These are phyloP conservation scores for Cyrtodaria siliqua DNA, from an alignment of 2,888 invertebrate species.

Conservation along the genomic window DNA sequence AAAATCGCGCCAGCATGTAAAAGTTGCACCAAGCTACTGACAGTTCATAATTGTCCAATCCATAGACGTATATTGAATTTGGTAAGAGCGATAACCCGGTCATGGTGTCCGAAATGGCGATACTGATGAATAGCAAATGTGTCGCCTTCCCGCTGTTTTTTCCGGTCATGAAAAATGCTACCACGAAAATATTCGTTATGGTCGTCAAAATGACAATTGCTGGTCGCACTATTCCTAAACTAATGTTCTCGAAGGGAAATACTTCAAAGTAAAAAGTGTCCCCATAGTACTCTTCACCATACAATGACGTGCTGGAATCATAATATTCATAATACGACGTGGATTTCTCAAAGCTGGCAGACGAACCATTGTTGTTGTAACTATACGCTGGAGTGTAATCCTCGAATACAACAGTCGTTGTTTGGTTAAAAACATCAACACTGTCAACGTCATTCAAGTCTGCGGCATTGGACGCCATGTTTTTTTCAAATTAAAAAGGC, in stretches of 20 bases:
- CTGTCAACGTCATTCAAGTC: no score
- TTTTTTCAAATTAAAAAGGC: no score
- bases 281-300: not conserved
- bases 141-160: conserved; percentile 38
- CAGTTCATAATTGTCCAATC: not conserved
- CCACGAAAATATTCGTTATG: conserved; percentile 38
- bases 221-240: conserved; percentile 38
- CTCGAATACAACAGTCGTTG: no score
- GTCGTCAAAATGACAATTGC: conserved; percentile 36
- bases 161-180: conserved; percentile 27
- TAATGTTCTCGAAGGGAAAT: conserved; percentile 33
- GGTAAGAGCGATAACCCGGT: conserved; percentile 42
- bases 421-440: no score
- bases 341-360: not conserved
- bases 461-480: no score
- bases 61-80: conserved; percentile 45
- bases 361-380: not conserved
- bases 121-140: conserved; percentile 48
- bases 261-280: conserved; percentile 28
- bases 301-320: not conserved
- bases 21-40: conserved; percentile 25
- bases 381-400: no score
- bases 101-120: conserved; percentile 51
- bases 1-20: conserved; percentile 43
- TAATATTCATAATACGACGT: not conserved